Conservation (phyloP, 2,797 vertebrate genomes). For the Microctenopoma stevenorrisi region DNA sequence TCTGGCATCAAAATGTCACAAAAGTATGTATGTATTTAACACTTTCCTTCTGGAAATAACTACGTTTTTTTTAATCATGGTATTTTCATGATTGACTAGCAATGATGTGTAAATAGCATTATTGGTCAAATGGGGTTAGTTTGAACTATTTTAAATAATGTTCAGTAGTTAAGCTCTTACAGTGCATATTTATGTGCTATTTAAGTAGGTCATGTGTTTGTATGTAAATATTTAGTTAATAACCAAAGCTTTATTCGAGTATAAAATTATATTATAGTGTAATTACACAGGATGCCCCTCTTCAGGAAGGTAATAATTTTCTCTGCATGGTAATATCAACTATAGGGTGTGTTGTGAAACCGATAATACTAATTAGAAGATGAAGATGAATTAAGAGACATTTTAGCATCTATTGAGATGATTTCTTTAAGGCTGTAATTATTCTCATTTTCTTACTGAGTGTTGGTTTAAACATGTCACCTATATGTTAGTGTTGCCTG, state of each 20-base stretch:
- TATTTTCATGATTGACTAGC: neutral
- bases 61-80: too few species aligned
- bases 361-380: too few species aligned
- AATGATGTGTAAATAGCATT: neutral
- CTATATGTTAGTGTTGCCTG: conserved; percentile 13
- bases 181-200: neutral
- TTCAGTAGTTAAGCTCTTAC: neutral
- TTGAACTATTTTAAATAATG: neutral
- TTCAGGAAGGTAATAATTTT: neutral
- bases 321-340: neutral
- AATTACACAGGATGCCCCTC: neutral
- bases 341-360: neutral
- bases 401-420: conserved; percentile 1
- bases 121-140: too few species aligned
- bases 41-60: too few species aligned
- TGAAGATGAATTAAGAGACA: too few species aligned
- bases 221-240: neutral
- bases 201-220: neutral
- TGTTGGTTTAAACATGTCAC: conserved; percentile 23
- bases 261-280: neutral
- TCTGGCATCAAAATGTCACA: neutral
- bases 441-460: neutral
- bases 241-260: neutral
- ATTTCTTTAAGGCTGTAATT: neutral
- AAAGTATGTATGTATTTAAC: neutral